Evolutionary conservation across 2,888 invertebrate species (phyloP).

Genomic region (Drosophila sordidapex): DNA sequence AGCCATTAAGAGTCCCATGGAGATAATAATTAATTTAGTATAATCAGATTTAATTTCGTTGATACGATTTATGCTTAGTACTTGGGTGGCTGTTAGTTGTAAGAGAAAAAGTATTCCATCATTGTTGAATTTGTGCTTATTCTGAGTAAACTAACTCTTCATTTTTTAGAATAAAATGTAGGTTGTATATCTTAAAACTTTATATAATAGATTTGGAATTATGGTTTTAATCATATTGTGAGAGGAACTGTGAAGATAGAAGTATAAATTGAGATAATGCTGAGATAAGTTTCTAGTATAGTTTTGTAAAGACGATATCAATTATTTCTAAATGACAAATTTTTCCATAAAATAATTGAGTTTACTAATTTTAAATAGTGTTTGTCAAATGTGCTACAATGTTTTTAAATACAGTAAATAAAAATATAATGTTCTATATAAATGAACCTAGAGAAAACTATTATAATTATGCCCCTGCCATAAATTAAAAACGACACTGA

Average conservation of each 20-base stretch:
- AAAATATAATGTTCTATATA: not conserved
- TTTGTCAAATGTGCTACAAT: not conserved
- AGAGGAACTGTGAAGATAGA: not conserved
- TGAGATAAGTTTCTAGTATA: not conserved
- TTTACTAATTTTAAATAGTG: not conserved
- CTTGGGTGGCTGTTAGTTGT: not conserved
- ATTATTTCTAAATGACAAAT: too few relatives aligned
- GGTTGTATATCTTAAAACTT: not conserved
- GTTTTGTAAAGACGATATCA: not conserved
- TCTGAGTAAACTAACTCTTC: not conserved
- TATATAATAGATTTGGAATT: not conserved
- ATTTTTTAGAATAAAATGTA: not conserved
- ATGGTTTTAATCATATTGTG: not conserved
- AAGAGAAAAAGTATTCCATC: not conserved
- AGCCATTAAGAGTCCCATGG: not conserved
- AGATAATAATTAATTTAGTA: conserved; percentile 13
- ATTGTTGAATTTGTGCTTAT: not conserved
- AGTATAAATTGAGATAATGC: not conserved
- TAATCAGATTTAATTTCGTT: not conserved
- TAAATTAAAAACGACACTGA: not conserved
- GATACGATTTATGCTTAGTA: not conserved
- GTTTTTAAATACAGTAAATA: not conserved
- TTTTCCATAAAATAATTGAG: too few relatives aligned
- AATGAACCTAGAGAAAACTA: not conserved
- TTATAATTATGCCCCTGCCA: not conserved